Base-by-base conservation (phyloP, 2,797 vertebrate species). In the Bufotes viridis region DNA sequence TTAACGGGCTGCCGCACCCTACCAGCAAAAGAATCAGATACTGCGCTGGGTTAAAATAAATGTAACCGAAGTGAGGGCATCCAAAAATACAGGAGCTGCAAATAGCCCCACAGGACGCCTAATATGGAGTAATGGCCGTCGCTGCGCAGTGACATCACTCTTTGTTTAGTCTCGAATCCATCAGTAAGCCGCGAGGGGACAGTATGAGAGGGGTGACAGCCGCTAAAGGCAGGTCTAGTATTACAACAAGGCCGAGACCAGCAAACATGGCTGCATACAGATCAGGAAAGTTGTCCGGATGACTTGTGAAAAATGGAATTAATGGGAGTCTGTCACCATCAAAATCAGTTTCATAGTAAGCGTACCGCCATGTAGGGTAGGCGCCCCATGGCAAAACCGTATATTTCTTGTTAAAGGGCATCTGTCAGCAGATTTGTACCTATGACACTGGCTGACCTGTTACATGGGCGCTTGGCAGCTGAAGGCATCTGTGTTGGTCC, bases 81-180 rank as follows among this genome's bases (percentile, higher is more conserved):
- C 82, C 55, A 57, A 74, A 84, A 72, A 84, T 84, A 84, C 81
- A 29, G 53, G 4, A 9, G 42, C 82, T n/a, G 69, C 34, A 60
- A 74, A 84, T 74, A 84, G 82, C 51, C 24, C 29, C 17, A 1
- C 67, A 57, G 24, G 81, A 72, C n/a, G 24, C 82, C 82, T 34
- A 58, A 57, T 63, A 84, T 57, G 82, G 67, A 58, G 82, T 8
- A 67, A 49, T 24, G 60, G 60, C 60, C 17, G 34, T 7, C 60
- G 22, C 11, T 53, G 20, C 78, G 9, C 53, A 18, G 20, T 82
- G 80, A 65, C 80, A 49, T 12, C 29, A 65, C 80, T 11, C 57
- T 60, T 61, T 81, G 78, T 81, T 81, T 81, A 81, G 80, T 49
- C 61, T 81, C 18, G 24, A 20, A 82, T 13, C 14, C 78, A 26